Conservation (phyloP, 2,888 invertebrate genomes). For the Ceramica pisi region DNA sequence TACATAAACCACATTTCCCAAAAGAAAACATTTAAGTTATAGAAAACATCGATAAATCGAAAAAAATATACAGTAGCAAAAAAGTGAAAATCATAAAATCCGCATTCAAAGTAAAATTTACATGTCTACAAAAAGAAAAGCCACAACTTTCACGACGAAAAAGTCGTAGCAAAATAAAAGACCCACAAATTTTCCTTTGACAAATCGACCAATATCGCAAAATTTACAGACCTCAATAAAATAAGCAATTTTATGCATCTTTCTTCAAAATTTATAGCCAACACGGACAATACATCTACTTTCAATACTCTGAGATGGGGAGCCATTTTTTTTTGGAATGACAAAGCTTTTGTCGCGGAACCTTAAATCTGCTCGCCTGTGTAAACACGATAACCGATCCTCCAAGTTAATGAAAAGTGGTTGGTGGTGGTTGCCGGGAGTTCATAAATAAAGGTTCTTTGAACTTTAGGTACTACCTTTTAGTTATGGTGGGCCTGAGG, state of each 20-base stretch:
- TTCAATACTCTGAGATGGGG: constrained; percentile 35
- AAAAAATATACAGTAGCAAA: neutral
- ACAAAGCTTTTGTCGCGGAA: constrained; percentile 65
- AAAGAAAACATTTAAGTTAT: neutral
- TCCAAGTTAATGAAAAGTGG: constrained; percentile 66
- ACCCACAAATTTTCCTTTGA: neutral
- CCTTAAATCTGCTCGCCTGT: constrained; percentile 75
- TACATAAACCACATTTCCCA: neutral
- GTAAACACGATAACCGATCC: constrained; percentile 76
- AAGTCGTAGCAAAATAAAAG: constrained; percentile 5
- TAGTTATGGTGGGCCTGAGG: constrained; percentile 26
- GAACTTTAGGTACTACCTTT: constrained; percentile 30
- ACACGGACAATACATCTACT: constrained; percentile 41
- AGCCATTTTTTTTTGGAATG: constrained; percentile 60
- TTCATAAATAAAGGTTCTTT: constrained; percentile 47
- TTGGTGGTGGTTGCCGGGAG: constrained; percentile 34
- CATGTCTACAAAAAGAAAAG: neutral
- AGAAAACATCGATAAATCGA: neutral
- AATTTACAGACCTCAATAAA: constrained; percentile 35
- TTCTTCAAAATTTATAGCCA: constrained; percentile 50
- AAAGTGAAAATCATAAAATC: too few relatives aligned
- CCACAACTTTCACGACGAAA: neutral
- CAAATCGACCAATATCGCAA: constrained; percentile 33
- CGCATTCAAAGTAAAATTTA: neutral
- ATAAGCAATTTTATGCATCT: constrained; percentile 47